Evolutionary conservation across 2,797 vertebrate species (phyloP), one percentile per base, ranked within the genome.

Genomic region (Salarias fasciatus): DNA sequence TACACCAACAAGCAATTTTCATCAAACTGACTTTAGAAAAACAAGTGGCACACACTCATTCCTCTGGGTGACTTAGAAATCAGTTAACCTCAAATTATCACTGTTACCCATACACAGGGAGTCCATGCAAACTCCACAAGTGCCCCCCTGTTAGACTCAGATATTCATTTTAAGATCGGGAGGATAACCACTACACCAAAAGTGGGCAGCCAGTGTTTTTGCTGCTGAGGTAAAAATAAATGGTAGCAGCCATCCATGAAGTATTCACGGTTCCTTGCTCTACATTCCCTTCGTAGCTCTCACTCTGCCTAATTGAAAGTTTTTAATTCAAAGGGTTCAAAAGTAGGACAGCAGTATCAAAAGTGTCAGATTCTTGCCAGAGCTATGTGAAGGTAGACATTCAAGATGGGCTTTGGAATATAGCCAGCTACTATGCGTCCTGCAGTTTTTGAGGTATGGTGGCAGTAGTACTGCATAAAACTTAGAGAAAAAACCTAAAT

Each of bases 301-400:
- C 14, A 8, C 30, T 59, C 28, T 58, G 40, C 48, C 56, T 54
- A 5, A 1, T 11, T 29, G 46, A 48, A 55, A 30, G 40, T 58
- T 57, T 72, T 24, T 24, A 47, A 33, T 51, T 73, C 36, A 46
- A 37, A 43, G 31, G 57, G 18, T 30, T 54, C 50, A 54, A 35
- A 66, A 77, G 18, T 36, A 35, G 33, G 14, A 63, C 13, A 58
- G 28, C 31, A 51, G 57, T 59, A 60, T 63, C 59, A 59, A 55
- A 44, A 74, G 63, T 53, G 42, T 76, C 71, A 60, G 14, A 71
- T 68, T 72, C 57, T 54, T 69, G 41, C 74, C 71, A 35, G 59
- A n/a, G 46, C 63, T 82, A 71, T 85, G 78, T 83, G 84, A 84
- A 87, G 24, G 50, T 87, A 83, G 71, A 85, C 63, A 81, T 75